A percentile compares a stretch with the other conserved stretches of the same genome.
phyloP scores from a whole-genome alignment of 2,797 vertebrate genomes.

The Vespertilio murinus region DNA sequence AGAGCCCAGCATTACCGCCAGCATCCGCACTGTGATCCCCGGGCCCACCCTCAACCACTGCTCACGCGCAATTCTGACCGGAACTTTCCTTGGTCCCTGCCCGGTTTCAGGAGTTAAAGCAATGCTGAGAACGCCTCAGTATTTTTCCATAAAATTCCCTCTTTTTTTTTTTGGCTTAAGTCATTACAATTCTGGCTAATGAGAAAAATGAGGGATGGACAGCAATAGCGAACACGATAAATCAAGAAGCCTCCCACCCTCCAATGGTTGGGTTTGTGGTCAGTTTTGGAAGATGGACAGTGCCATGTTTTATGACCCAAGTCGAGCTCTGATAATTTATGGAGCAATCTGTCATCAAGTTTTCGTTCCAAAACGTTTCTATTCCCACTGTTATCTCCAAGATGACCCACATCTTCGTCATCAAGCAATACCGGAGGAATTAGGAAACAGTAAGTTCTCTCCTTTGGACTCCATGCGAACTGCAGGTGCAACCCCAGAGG shows the following conservation, averaged over 20 bases:
- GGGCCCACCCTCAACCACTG: background rate
- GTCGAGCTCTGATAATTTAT: background rate
- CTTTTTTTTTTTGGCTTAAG: background rate
- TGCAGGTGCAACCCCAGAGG: background rate
- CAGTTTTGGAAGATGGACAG: background rate
- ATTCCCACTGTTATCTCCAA: background rate
- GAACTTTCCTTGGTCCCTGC: background rate
- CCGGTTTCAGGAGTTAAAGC: background rate
- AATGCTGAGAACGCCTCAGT: background rate
- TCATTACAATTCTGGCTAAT: background rate
- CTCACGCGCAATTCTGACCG: background rate
- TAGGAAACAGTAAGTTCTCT: background rate
- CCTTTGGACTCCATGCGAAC: background rate
- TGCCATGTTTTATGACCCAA: background rate
- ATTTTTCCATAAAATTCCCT: background rate
- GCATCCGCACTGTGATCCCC: background rate
- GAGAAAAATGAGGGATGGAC: background rate
- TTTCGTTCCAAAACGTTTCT: slow-evolving; percentile 18
- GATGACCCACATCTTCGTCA: background rate
- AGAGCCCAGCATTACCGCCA: background rate
- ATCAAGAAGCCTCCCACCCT: background rate
- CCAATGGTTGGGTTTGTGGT: background rate
- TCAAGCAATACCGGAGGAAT: background rate
- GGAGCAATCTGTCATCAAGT: background rate
- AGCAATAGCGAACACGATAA: background rate